These are phyloP conservation scores for Channallabes apus DNA, from an alignment of 2,797 vertebrate genomes.

Conservation along the genomic window DNA sequence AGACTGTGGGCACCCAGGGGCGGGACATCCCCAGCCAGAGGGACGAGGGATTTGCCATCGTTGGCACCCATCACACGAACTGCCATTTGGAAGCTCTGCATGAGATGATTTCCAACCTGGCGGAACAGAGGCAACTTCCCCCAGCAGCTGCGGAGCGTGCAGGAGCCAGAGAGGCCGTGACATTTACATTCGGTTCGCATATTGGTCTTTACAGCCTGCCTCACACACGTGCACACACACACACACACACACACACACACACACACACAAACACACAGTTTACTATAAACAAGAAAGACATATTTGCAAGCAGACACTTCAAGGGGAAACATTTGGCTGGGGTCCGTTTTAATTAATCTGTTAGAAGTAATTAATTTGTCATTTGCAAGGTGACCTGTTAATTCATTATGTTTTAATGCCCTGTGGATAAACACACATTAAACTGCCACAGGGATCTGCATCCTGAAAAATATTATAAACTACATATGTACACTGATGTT, in stretches of 20 bases:
- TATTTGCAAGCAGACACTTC: not conserved
- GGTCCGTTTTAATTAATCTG: not conserved
- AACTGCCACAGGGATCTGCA: not conserved
- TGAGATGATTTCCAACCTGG: constrained; percentile 79
- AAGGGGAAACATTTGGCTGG: not conserved
- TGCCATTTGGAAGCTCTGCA: constrained; percentile 80
- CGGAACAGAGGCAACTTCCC: constrained; percentile 84
- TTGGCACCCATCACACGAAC: constrained; percentile 85
- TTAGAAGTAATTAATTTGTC: not conserved
- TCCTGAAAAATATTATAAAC: not conserved
- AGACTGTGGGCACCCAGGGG: constrained; percentile 77
- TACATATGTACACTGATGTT: not conserved
- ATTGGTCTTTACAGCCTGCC: constrained; percentile 79
- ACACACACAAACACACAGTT: constrained; percentile 4
- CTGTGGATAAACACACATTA: not conserved
- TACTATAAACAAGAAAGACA: not conserved
- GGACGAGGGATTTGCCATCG: constrained; percentile 80
- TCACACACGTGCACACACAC: constrained; percentile 23
- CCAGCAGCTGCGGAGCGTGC: constrained; percentile 84
- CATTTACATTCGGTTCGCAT: constrained; percentile 86
- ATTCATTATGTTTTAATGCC: not conserved
- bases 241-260: constrained; percentile 31
- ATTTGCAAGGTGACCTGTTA: constrained; percentile 3
- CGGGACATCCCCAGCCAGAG: constrained; percentile 73
- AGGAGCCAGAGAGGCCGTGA: constrained; percentile 83